Evolutionary conservation across 2,113 vertebrate species (phyloP).

Genomic region (Puffinus mauretanicus): DNA sequence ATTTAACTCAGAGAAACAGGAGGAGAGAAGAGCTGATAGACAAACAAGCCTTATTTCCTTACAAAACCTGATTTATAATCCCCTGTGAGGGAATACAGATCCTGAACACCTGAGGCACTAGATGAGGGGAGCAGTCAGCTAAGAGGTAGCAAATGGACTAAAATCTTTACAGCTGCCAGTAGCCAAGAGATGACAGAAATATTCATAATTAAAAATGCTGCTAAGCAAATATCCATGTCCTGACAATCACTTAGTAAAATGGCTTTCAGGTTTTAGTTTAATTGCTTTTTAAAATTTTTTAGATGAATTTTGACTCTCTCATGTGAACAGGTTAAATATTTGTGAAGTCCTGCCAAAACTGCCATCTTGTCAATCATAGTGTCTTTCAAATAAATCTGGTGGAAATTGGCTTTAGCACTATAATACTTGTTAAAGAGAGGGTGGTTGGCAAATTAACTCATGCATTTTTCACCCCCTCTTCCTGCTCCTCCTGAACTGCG

Average conservation of each 20-base stretch:
- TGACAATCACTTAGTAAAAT: not conserved
- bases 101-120: not conserved
- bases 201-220: not conserved
- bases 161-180: not conserved
- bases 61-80: not conserved
- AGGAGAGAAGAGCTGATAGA: not conserved
- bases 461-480: not conserved
- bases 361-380: rapidly evolving
- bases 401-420: not conserved
- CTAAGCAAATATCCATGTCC: not conserved
- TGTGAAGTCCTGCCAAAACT: not conserved
- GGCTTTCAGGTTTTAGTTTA: not conserved
- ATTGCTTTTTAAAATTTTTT: not conserved
- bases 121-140: not conserved
- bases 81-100: not conserved
- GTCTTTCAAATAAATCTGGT: not conserved
- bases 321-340: not conserved
- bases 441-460: not conserved
- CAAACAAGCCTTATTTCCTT: not conserved
- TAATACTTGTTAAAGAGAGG: not conserved
- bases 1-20: not conserved
- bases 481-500: not conserved
- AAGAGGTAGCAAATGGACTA: not conserved
- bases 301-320: not conserved
- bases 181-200: not conserved